Conservation (phyloP, 2,797 vertebrate species). For the Sebastes aleutianus region DNA sequence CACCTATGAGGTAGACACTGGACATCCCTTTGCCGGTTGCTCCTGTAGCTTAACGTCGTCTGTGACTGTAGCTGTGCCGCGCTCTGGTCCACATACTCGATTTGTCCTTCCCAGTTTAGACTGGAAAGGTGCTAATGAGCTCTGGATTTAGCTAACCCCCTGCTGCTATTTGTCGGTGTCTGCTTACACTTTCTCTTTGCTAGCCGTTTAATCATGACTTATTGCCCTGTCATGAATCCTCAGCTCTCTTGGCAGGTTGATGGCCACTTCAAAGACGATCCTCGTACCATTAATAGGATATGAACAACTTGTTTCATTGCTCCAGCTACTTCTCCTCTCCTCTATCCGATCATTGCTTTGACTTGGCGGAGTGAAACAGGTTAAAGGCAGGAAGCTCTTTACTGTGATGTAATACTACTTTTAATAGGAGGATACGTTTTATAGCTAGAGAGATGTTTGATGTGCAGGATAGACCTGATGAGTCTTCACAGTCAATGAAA, state of each 20-base stretch:
- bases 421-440: conserved; percentile 14
- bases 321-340: neutral
- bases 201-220: neutral
- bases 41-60: conserved; percentile 25
- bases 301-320: neutral
- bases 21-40: conserved; percentile 2
- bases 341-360: neutral
- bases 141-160: conserved; percentile 20
- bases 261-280: neutral
- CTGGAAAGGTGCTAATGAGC: conserved; percentile 29
- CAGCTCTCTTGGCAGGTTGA: neutral
- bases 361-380: neutral
- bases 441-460: conserved; percentile 8
- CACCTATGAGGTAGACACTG: conserved; percentile 16
- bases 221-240: neutral
- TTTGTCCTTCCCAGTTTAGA: conserved; percentile 19
- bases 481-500: conserved; percentile 3
- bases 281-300: neutral
- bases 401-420: conserved; percentile 26
- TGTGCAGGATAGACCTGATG: neutral
- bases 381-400: conserved; percentile 24
- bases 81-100: neutral
- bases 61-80: neutral
- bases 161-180: neutral
- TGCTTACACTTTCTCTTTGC: neutral